Conservation (phyloP, 2,797 vertebrate species). For the Staurois parvus region DNA sequence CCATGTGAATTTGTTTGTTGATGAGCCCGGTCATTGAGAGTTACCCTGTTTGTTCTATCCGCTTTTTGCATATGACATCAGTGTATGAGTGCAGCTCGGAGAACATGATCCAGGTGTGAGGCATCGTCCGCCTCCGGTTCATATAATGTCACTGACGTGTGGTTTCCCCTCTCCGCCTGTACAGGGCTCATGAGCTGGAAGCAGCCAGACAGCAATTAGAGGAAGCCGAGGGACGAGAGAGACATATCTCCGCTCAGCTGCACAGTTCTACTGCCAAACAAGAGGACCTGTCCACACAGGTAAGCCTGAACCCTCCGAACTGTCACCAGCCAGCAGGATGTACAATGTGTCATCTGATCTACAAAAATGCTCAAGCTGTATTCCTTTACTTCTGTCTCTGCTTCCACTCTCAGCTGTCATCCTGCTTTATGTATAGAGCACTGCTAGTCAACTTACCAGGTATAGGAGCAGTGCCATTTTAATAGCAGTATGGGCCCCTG, state of each 20-base stretch:
- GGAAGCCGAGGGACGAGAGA: constrained; percentile 78
- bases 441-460: too few relatives aligned
- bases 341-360: too few relatives aligned
- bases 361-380: too few relatives aligned
- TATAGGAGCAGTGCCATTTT: too few relatives aligned
- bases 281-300: constrained; percentile 57
- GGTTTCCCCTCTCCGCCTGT: constrained; percentile 61
- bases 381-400: too few relatives aligned
- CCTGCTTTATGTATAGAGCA: too few relatives aligned
- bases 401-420: too few relatives aligned
- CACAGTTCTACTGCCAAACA: constrained; percentile 53
- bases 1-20: background rate
- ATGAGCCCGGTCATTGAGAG: background rate
- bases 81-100: background rate
- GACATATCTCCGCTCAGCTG: constrained; percentile 58
- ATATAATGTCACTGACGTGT: constrained; percentile 53
- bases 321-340: background rate
- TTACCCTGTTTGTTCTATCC: background rate
- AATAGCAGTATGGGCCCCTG: too few relatives aligned
- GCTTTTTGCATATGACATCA: constrained; percentile 23
- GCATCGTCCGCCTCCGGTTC: background rate
- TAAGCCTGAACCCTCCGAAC: constrained; percentile 57
- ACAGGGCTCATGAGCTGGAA: constrained; percentile 84
- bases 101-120: constrained; percentile 17
- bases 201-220: constrained; percentile 78